Evolutionary conservation across 2,113 vertebrate genomes (phyloP).

Genomic region (Phoenicopterus ruber): DNA sequence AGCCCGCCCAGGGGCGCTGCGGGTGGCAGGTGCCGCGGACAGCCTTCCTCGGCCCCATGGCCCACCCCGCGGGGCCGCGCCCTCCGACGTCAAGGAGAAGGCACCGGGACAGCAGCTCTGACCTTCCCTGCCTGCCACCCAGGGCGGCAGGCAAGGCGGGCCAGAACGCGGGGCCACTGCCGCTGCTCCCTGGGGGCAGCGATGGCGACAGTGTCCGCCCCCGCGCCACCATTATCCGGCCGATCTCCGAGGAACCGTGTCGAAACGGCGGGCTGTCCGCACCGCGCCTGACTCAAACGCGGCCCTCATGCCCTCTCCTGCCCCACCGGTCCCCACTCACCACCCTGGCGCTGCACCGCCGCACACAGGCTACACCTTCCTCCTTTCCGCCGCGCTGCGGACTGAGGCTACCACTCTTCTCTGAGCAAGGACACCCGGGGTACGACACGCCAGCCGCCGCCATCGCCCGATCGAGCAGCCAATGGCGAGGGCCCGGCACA

Average conservation of each 20-base stretch:
- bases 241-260: background rate
- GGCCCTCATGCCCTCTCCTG: background rate
- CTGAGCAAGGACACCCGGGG: background rate
- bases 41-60: background rate
- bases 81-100: background rate
- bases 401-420: background rate
- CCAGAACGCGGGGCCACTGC: background rate
- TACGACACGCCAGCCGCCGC: background rate
- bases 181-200: background rate
- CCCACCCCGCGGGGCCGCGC: background rate
- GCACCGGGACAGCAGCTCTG: background rate
- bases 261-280: background rate
- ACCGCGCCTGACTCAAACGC: background rate
- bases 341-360: background rate
- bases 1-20: background rate
- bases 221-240: background rate
- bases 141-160: background rate
- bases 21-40: no score
- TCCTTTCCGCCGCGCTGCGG: background rate
- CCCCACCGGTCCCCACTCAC: background rate
- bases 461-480: conserved; percentile 64
- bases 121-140: background rate
- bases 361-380: background rate
- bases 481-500: conserved; percentile 11
- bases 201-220: background rate